Evolutionary conservation across 2,888 invertebrate genomes (phyloP), one percentile per base, ranked within the genome.

Genomic region (Cosmopolites sordidus): DNA sequence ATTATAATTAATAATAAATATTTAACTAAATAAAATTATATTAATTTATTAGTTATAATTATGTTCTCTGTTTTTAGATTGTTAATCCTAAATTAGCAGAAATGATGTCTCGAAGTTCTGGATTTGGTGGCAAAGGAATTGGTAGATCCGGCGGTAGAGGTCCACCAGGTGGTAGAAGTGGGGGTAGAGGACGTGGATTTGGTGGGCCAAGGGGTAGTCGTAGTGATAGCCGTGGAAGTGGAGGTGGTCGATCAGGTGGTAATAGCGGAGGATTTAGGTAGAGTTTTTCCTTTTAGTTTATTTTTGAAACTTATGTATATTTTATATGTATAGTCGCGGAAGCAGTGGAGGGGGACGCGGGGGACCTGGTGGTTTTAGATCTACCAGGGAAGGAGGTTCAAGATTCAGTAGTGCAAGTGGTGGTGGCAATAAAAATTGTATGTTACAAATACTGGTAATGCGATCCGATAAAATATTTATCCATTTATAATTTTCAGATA

Each of bases 1-100:
- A n/a, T n/a, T n/a, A n/a, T 29, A 8, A n/a, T n/a, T n/a, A n/a
- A n/a, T n/a, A n/a, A n/a, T n/a, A n/a, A n/a, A n/a, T n/a, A 38
- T 12, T 38, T 38, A 12, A 38, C n/a, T n/a, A 12, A 38, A 38
- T 38, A 38, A 38, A 38, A 38, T 38, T 38, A 38, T 5, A 14
- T 9, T 11, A 38, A 38, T 16, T 16, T 17, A n/a, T n/a, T n/a
- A n/a, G n/a, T n/a, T n/a, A n/a, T n/a, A n/a, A n/a, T n/a, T n/a
- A 6, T 41, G 11, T 15, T 8, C 5, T 17, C 17, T 18, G 1
- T 49, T 68, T 66, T 68, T 79, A 82, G 87, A 85, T 85, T 60
- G 81, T 95, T 52, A 91, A 89, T 71, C 92, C 92, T 43, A 89
- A 92, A 70, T 79, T 95, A 41, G 80, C 85, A 65, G 88, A 90